A percentile compares a stretch with the other conserved stretches of the same genome.
Conservation (phyloP, 2,113 vertebrate genomes). For the Raja brachyura region DNA sequence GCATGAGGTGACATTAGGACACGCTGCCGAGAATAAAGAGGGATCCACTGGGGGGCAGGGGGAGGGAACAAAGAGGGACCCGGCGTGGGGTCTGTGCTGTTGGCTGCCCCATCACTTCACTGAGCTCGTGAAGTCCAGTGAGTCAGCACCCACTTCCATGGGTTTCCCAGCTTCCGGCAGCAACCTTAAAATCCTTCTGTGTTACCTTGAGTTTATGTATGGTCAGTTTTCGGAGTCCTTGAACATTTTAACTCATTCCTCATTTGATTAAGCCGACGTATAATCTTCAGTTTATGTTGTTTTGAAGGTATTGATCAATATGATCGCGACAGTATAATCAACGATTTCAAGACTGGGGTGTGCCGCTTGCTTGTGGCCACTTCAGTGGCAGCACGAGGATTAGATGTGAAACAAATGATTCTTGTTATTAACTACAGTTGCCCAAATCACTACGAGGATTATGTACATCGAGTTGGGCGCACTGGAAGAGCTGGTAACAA, state of each 20-base stretch:
- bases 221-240: neutral
- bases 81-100: too few relatives aligned
- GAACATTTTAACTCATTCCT: neutral
- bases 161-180: too few relatives aligned
- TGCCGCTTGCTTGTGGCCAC: constrained; percentile 95
- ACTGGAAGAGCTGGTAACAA: constrained; percentile 95
- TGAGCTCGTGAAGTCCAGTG: too few relatives aligned
- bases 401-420: constrained; percentile 95
- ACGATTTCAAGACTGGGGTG: constrained; percentile 91
- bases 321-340: constrained; percentile 96
- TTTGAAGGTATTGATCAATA: constrained; percentile 90
- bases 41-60: neutral
- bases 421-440: constrained; percentile 94
- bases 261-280: neutral
- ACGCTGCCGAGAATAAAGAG: too few relatives aligned
- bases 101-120: too few relatives aligned
- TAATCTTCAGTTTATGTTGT: neutral
- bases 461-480: constrained; percentile 89
- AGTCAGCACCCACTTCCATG: too few relatives aligned
- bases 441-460: constrained; percentile 97
- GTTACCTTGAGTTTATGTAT: neutral
- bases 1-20: neutral
- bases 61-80: too few relatives aligned
- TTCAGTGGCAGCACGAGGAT: constrained; percentile 85
- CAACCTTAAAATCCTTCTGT: too few relatives aligned